Base-by-base conservation (phyloP, 2,113 vertebrate genomes). In the Pseudopipra pipra region DNA sequence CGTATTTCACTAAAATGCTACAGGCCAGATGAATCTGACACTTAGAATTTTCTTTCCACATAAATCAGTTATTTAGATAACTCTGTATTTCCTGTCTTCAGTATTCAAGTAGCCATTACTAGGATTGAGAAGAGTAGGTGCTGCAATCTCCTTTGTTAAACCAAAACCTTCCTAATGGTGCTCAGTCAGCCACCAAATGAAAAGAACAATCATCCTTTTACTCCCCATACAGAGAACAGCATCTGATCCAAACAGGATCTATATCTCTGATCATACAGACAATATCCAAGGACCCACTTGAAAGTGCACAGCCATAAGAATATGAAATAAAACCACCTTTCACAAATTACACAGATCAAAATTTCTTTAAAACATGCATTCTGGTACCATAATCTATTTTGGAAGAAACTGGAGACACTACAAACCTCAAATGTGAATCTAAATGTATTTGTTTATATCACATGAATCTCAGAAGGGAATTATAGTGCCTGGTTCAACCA, bases 371-470 rank as follows among this genome's bases (percentile, higher is more conserved):
- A 94, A 44, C 22, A 18, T 35, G 30, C 31, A 33, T 74, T 90
- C 51, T 77, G 75, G 74, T 68, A 52, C 25, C 54, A 31, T 79
- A 83, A 85, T 91, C 52, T 59, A 27, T 33, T 83, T 87, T 91
- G 56, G 35, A 95, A 82, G 75, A 51, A 91, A 87, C 55, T 51
- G 46, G 59, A 90, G 87, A 73, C 31, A 31, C 67, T 67, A 39
- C 33, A 94, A 85, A 91, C 51, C 81, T 80, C 54, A 71, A 86
- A 88, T 71, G 75, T 76, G 87, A 96, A 87, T 47, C 39, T 83
- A 35, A 92, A 93, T n/a, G 6, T 58, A 63, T 88, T 94, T 95
- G 85, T 96, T 94, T 93, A 88, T 18, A 94, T 76, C 85, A 88
- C 39, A 77, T 1, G 2, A 55, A 58, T 76, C 78, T 89, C 62